These are phyloP conservation scores for Petrocephalus microphthalmus DNA, from an alignment of 2,113 vertebrate species.

Conservation along the genomic window DNA sequence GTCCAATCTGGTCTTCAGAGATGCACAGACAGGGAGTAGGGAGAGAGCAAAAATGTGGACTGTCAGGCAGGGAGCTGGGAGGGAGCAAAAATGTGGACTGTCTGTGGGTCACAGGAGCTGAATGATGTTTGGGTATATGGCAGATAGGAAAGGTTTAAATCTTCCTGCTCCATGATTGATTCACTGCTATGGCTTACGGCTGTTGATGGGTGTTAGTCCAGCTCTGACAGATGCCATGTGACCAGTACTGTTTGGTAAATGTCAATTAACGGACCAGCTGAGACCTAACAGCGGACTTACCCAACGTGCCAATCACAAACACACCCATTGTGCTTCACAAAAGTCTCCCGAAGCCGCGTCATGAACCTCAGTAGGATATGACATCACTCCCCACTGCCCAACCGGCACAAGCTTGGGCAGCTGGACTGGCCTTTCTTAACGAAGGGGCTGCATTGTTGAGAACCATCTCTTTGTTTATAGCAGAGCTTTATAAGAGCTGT, in stretches of 20 bases:
- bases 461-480: background rate
- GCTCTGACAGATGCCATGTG: background rate
- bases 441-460: background rate
- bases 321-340: background rate
- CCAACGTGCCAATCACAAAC: background rate
- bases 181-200: background rate
- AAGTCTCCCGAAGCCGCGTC: background rate
- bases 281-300: background rate
- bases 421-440: background rate
- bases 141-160: background rate
- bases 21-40: background rate
- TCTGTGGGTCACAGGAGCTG: background rate
- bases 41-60: background rate
- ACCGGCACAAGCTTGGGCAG: background rate
- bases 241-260: background rate
- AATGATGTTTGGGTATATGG: background rate
- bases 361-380: background rate
- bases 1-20: background rate
- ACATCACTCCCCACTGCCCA: background rate
- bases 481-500: background rate
- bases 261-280: background rate
- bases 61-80: background rate
- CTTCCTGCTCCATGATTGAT: background rate
- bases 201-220: background rate
- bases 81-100: background rate